These are phyloP conservation scores for Rhopalosiphum padi DNA, from an alignment of 1,140 invertebrate species.

Conservation along the genomic window DNA sequence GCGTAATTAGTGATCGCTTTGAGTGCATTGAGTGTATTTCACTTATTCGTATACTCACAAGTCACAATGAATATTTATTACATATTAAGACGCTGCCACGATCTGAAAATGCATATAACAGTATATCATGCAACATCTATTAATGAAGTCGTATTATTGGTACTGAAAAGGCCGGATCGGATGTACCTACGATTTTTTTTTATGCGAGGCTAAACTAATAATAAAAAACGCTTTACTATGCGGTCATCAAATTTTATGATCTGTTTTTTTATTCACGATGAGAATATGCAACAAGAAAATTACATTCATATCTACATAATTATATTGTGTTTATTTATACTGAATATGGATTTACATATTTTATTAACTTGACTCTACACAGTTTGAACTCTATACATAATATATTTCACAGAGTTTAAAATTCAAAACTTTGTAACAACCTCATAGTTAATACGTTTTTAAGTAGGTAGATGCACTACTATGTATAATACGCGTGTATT, in stretches of 20 bases:
- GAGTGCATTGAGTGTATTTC: background rate
- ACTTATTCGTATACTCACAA: background rate
- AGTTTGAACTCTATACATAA: background rate
- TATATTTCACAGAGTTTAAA: background rate
- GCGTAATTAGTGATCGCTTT: background rate
- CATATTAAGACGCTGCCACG: background rate
- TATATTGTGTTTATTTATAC: background rate
- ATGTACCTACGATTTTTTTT: no score
- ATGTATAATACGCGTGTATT: background rate
- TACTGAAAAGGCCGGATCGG: no score
- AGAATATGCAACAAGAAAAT: no score
- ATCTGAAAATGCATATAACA: background rate
- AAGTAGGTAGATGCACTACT: background rate
- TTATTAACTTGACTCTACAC: background rate
- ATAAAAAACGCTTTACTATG: no score
- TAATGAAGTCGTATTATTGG: background rate
- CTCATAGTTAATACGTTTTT: background rate
- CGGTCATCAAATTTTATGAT: no score
- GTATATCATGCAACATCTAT: background rate
- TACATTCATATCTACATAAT: background rate
- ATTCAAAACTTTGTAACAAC: background rate
- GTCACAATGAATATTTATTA: background rate
- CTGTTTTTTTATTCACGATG: no score
- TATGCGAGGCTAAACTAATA: no score
- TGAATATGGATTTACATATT: conserved; percentile 3